These are phyloP conservation scores for Neoarius graeffei DNA, from an alignment of 2,113 vertebrate genomes.

Conservation along the genomic window DNA sequence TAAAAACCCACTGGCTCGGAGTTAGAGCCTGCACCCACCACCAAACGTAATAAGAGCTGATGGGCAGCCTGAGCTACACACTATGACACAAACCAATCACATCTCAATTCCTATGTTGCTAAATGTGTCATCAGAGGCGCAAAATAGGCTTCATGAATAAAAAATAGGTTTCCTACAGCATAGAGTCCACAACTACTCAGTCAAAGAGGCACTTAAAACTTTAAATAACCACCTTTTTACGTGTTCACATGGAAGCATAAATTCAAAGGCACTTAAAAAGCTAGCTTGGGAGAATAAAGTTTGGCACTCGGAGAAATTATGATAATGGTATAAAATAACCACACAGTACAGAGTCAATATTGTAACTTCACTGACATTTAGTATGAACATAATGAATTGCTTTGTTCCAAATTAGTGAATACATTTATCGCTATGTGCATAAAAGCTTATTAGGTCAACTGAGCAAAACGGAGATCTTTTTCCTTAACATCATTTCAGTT, in stretches of 20 bases:
- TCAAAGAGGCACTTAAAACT: slow-evolving; percentile 12
- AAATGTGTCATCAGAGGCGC: not conserved
- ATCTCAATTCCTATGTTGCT: slow-evolving; percentile 2
- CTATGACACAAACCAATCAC: slow-evolving; percentile 9
- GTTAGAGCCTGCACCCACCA: not conserved
- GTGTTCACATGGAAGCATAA: slow-evolving; percentile 13
- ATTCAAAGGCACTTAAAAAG: slow-evolving; percentile 30
- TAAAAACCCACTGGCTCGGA: not conserved
- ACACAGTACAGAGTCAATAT: not conserved
- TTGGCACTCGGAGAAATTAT: not conserved
- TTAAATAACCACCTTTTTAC: slow-evolving; percentile 37
- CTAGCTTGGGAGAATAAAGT: not conserved
- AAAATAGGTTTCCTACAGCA: not conserved
- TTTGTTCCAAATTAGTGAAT: not conserved
- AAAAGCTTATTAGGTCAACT: not conserved
- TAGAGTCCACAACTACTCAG: not conserved
- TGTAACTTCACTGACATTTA: not conserved
- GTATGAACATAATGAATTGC: not conserved
- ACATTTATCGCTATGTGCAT: not conserved
- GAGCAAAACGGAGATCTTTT: not conserved
- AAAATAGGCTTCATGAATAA: not conserved
- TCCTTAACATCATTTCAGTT: not conserved
- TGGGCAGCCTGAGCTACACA: not conserved
- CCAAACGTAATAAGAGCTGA: slow-evolving; percentile 9
- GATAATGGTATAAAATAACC: not conserved